Percentiles rank a stretch among this genome's conserved stretches.
These are phyloP conservation scores for Tipula vernalis DNA, from an alignment of 2,888 invertebrate species.

Conservation along the genomic window DNA sequence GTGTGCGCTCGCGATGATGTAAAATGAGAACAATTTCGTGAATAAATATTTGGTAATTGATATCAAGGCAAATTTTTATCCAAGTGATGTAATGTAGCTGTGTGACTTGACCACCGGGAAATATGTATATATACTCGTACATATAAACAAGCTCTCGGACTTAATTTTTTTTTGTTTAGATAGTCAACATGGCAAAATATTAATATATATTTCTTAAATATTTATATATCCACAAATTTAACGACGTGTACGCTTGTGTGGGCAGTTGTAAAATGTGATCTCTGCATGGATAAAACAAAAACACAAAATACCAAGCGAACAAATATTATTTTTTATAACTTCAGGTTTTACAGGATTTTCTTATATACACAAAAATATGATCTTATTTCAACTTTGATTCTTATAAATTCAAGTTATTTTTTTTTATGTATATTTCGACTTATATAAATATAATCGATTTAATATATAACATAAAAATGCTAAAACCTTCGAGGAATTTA, in stretches of 20 bases:
- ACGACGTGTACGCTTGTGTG: neutral
- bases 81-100: neutral
- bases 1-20: neutral
- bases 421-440: neutral
- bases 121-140: neutral
- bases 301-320: neutral
- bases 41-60: neutral
- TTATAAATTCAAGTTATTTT: neutral
- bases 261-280: neutral
- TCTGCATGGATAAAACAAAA: neutral
- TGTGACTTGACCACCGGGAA: neutral
- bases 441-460: neutral
- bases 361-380: neutral
- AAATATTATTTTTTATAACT: neutral
- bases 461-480: neutral
- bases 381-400: slow-evolving; percentile 4
- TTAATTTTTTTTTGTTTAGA: too few relatives aligned
- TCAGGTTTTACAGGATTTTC: slow-evolving; percentile 4
- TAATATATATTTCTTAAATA: neutral
- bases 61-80: neutral
- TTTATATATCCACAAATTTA: neutral
- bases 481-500: neutral
- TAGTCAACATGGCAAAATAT: neutral
- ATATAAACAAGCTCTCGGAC: neutral
- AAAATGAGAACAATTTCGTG: neutral